phyloP scores from a whole-genome alignment of 23 tunicate genomes.

The Oikopleura dioica region DNA sequence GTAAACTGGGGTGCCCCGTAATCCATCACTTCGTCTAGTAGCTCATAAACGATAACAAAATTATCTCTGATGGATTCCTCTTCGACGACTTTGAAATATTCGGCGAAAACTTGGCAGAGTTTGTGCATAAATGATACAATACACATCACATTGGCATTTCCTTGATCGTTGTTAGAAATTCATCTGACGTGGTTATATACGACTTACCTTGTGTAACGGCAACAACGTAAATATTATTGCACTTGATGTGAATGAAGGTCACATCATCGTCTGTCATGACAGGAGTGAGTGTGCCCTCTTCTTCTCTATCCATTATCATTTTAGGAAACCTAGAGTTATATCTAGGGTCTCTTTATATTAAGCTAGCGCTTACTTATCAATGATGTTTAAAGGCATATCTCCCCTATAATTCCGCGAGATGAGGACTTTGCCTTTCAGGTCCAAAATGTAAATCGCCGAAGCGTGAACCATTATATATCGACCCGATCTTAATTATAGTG shows the following conservation, averaged over 20 bases:
- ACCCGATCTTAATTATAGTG: background rate
- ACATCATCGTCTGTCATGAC: slow-evolving; percentile 52
- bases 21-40: slow-evolving; percentile 94
- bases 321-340: too few species aligned
- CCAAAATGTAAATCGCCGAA: slow-evolving; percentile 66
- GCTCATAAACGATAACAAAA: slow-evolving; percentile 85
- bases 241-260: slow-evolving; percentile 47
- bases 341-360: too few species aligned
- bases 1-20: slow-evolving; percentile 90
- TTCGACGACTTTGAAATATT: slow-evolving; percentile 85
- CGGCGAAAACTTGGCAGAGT: slow-evolving; percentile 63
- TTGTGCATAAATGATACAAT: slow-evolving; percentile 75
- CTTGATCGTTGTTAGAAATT: too few species aligned
- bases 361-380: too few species aligned
- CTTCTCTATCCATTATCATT: slow-evolving; percentile 66
- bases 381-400: slow-evolving; percentile 74
- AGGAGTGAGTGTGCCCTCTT: slow-evolving; percentile 76
- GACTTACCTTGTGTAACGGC: slow-evolving; percentile 54
- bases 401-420: slow-evolving; percentile 88
- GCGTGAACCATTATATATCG: slow-evolving; percentile 12
- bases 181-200: too few species aligned
- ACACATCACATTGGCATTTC: slow-evolving; percentile 82
- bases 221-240: slow-evolving; percentile 73
- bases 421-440: slow-evolving; percentile 78
- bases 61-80: slow-evolving; percentile 89